phyloP scores from a whole-genome alignment of 1,140 invertebrate genomes.

The Drosophila neocordata region DNA sequence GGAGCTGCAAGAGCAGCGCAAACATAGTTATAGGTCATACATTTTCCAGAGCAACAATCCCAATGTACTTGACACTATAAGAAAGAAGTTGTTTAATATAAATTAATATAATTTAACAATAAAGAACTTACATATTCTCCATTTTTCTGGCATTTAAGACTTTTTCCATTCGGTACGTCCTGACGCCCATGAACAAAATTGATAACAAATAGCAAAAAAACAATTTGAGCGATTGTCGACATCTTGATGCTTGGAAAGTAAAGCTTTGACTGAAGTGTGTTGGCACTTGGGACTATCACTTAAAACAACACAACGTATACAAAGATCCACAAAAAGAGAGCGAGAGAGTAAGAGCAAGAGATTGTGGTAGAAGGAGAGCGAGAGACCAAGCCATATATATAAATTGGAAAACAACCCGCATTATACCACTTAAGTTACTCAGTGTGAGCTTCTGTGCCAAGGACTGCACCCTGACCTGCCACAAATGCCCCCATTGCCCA shows the following conservation, averaged over 20 bases:
- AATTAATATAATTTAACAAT: background rate
- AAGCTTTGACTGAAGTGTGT: constrained; percentile 43
- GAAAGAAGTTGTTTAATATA: background rate
- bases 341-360: background rate
- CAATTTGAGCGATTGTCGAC: constrained; percentile 21
- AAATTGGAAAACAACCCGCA: constrained; percentile 29
- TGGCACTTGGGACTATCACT: constrained; percentile 6
- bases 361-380: background rate
- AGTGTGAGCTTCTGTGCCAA: constrained; percentile 35
- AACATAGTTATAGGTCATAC: constrained; percentile 62
- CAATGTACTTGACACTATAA: constrained; percentile 64
- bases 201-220: constrained; percentile 27
- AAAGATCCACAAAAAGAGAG: constrained; percentile 16
- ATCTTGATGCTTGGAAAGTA: constrained; percentile 48
- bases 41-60: constrained; percentile 75
- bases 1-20: constrained; percentile 28
- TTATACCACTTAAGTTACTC: background rate
- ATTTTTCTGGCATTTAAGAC: constrained; percentile 33
- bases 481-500: constrained; percentile 24
- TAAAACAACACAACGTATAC: constrained; percentile 21
- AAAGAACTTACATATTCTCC: constrained; percentile 52
- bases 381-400: background rate
- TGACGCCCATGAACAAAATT: constrained; percentile 14
- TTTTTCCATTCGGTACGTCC: background rate
- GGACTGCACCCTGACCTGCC: constrained; percentile 58